Percentiles rank a stretch among this genome's conserved stretches.
Conservation (phyloP, 2,888 invertebrate species). For the Anarsia innoxiella region DNA sequence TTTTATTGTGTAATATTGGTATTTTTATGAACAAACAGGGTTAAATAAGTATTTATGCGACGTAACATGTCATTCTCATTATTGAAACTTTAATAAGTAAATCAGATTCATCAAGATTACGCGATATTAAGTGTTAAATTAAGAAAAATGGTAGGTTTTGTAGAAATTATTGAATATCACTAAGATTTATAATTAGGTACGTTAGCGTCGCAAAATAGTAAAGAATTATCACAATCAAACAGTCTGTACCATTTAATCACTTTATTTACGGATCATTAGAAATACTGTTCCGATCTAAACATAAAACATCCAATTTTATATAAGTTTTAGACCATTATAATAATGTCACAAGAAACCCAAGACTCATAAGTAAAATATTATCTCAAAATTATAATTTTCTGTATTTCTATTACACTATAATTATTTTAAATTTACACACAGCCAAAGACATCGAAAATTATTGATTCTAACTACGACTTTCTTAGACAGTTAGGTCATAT, state of each 20-base stretch:
- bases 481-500: constrained; percentile 49
- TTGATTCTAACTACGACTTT: constrained; percentile 61
- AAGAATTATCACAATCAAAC: constrained; percentile 42
- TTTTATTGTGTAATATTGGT: neutral
- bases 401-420: constrained; percentile 46
- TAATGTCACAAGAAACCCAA: constrained; percentile 51
- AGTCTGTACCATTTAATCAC: constrained; percentile 56
- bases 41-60: constrained; percentile 4
- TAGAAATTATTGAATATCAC: too few species aligned
- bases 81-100: neutral
- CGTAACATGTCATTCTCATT: constrained; percentile 3
- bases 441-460: constrained; percentile 72
- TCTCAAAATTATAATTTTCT: constrained; percentile 64
- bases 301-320: constrained; percentile 55
- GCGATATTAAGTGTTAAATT: constrained; percentile 35
- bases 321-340: constrained; percentile 20
- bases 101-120: neutral
- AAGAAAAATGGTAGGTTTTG: constrained; percentile 73
- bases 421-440: constrained; percentile 68
- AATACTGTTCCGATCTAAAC: constrained; percentile 64
- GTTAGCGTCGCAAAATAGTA: constrained; percentile 59
- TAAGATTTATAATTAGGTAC: too few species aligned
- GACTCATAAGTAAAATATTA: constrained; percentile 53
- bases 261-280: constrained; percentile 67
- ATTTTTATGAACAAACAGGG: neutral